Evolutionary conservation across 1,140 invertebrate species (phyloP), one percentile per base, ranked within the genome.

Genomic region (Nymphalis io): DNA sequence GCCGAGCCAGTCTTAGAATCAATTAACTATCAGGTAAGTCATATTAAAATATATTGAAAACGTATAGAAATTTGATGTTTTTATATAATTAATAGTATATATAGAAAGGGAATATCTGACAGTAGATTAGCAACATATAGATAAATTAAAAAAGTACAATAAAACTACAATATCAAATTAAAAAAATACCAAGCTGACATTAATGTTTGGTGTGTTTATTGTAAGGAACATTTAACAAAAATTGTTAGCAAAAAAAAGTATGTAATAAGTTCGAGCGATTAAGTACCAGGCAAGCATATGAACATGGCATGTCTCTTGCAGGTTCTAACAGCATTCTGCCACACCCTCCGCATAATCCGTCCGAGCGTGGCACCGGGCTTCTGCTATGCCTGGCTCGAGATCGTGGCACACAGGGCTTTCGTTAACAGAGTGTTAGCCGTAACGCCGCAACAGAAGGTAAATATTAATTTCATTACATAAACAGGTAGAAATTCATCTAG

Each of bases 281-380:
- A 12, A 12, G 48, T 55, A 55, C 51, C 51, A 33, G 51, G 21
- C 6, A 5, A 13, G 3, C 51, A 55, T 55, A 27, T 27, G 13
- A 2, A 15, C 0, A 11, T 13, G 1, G 2, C 5, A 55, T 15
- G 12, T 27, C 12, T 23, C 1, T 55, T 42, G 72, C 80, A 95
- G 94, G 94, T 98, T 69, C 92, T 98, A 21, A 97, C 96, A 53
- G 97, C 97, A 6, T 98, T 96, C 85, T 98, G 97, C 85, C 98
- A 99, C 90, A 98, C 97, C 0, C 93, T 98, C 60, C 97, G 98
- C 76, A 96, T 98, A 68, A 93, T 99, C 58, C 93, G 96, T 67
- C 99, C 99, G n/a, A 94, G 95, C n/a, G 96, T 98, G 80, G 98
- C 97, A 0, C 98, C 99, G 0, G 98, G 97, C 0, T 99, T 99